Conservation (phyloP, 2,113 vertebrate genomes). For the Aptenodytes patagonicus region DNA sequence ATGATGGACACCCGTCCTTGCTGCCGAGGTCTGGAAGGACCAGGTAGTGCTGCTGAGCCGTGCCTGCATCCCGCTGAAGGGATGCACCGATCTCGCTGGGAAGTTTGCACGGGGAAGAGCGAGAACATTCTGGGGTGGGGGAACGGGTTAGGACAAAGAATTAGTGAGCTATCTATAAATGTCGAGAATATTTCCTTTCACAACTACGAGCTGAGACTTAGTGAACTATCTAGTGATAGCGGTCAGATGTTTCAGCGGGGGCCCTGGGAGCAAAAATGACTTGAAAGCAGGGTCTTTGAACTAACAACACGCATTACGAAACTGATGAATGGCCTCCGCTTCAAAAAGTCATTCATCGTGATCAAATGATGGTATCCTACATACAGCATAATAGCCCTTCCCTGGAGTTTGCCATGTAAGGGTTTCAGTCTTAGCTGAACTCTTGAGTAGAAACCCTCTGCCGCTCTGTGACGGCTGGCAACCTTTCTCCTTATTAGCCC, state of each 20-base stretch:
- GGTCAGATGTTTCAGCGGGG: not conserved
- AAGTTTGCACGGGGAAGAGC: not conserved
- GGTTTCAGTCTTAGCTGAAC: not conserved
- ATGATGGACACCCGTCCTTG: accelerated
- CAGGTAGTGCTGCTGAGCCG: accelerated
- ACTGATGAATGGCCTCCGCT: constrained; percentile 8
- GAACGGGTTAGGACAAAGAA: not conserved
- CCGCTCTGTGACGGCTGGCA: not conserved
- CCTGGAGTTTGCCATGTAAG: not conserved
- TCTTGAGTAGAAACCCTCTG: not conserved
- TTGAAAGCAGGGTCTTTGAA: constrained; percentile 4
- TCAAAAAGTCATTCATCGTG: constrained; percentile 35
- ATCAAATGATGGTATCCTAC: not conserved
- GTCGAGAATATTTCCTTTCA: not conserved
- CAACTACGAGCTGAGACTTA: accelerated
- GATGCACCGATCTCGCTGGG: accelerated
- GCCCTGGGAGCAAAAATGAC: not conserved
- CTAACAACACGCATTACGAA: not conserved
- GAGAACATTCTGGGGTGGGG: not conserved
- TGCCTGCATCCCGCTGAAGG: accelerated
- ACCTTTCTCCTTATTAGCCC: constrained; percentile 35
- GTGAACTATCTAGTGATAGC: not conserved
- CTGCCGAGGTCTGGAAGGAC: not conserved
- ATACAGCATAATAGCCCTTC: not conserved
- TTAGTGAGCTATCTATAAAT: too few species aligned